Percentiles rank a stretch among this genome's conserved stretches.
Conservation (phyloP, 2,113 vertebrate genomes). For the Phoxinus phoxinus region DNA sequence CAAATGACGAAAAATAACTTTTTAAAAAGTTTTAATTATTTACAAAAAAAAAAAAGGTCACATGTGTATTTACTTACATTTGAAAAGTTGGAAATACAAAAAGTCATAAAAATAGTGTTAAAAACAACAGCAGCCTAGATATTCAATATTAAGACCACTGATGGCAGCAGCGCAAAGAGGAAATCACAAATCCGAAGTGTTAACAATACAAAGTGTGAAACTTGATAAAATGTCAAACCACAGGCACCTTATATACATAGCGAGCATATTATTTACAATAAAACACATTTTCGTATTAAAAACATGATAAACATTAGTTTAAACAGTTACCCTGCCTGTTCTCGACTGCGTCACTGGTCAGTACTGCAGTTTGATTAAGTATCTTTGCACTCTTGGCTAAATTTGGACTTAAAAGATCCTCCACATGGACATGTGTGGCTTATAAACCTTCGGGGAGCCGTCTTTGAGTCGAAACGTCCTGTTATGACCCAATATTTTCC, state of each 20-base stretch:
- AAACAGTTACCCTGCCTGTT: conserved; percentile 25
- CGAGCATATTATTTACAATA: conserved; percentile 68
- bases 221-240: conserved; percentile 64
- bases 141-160: conserved; percentile 25
- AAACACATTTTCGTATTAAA: conserved; percentile 67
- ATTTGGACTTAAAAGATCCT: conserved; percentile 13
- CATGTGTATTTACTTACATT: neutral
- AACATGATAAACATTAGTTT: conserved; percentile 38
- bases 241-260: conserved; percentile 63
- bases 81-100: conserved; percentile 40
- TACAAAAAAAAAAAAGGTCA: neutral
- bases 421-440: conserved; percentile 4
- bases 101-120: conserved; percentile 15
- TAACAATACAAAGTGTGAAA: conserved; percentile 56
- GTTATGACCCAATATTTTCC: conserved; percentile 28
- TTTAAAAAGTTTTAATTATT: conserved; percentile 10
- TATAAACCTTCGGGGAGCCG: conserved; percentile 38
- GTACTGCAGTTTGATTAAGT: conserved; percentile 5
- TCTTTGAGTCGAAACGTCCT: conserved; percentile 15
- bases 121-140: conserved; percentile 29
- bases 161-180: conserved; percentile 36
- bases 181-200: conserved; percentile 38
- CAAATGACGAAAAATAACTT: neutral
- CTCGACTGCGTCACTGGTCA: conserved; percentile 23
- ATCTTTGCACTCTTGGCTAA: neutral